Evolutionary conservation across 2,113 vertebrate species (phyloP), one percentile per base, ranked within the genome.

Genomic region (Chionodraco myersi): DNA sequence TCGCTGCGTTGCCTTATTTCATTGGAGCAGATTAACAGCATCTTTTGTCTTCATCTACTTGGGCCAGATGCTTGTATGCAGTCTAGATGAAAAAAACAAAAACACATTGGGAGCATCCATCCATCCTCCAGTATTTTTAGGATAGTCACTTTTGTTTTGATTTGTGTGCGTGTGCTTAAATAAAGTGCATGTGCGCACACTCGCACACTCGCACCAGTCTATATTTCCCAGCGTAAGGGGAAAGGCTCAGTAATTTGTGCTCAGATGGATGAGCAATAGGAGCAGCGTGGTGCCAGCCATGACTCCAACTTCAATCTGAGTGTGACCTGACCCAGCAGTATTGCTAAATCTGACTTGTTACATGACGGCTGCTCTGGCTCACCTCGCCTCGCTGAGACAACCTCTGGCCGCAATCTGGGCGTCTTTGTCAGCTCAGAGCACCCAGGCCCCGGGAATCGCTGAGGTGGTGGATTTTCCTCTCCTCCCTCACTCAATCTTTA

Each of bases 281-380:
- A 85, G 72, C 79, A 62, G 72, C 5, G 14, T 63, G 47, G 57
- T 85, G 75, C 77, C 80, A 52, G 78, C 77, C 60, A 6, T 75
- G 87, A 90, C 86, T 88, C 86, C 72, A 59, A 56, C 88, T 90
- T 90, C 92, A 91, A 86, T 93, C 90, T 86, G 68, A 67, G 66
- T 84, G 82, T 77, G 86, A 91, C 90, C 88, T 92, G 92, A 92
- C 91, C 92, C 88, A 89, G 92, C 92, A 89, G 78, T 86, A 89
- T 91, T 90, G 90, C 90, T 90, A 90, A 93, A 91, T 92, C 90
- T 89, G 91, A 91, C 90, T 88, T 66, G 89, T 91, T 92, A 94
- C 89, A 90, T 83, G 85, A 89, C 57, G 78, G 80, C 79, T 78
- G 73, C 83, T 75, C 75, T 78, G 86, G 77, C 90, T 89, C 88